Evolutionary conservation across 1,140 invertebrate genomes (phyloP).

Genomic region (Euura saliciscinereae): DNA sequence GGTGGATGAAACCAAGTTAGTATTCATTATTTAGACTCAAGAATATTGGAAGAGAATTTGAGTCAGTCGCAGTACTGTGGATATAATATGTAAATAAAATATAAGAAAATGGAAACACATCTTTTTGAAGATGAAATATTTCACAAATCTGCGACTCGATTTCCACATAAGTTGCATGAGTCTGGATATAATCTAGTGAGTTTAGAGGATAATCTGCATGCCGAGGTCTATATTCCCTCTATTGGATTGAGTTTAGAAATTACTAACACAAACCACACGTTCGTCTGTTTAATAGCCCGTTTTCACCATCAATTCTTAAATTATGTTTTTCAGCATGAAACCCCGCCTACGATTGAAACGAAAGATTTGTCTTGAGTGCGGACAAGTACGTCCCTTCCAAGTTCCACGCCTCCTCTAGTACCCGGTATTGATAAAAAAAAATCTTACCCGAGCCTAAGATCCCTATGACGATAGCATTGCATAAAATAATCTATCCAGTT

Average conservation of each 20-base stretch:
- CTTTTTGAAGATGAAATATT: neutral
- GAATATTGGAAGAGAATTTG: constrained; percentile 18
- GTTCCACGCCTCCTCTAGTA: neutral
- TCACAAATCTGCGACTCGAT: neutral
- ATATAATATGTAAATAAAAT: neutral
- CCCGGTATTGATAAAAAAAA: neutral
- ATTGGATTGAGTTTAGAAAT: too few species aligned
- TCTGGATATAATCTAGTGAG: neutral
- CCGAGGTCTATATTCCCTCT: too few species aligned
- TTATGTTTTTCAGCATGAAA: neutral
- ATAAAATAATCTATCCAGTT: neutral
- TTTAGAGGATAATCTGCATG: too few species aligned
- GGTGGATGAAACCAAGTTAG: constrained; percentile 91
- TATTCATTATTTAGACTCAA: constrained; percentile 50
- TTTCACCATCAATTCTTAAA: too few species aligned
- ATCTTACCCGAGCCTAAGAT: neutral
- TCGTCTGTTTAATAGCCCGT: too few species aligned
- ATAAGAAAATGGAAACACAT: neutral
- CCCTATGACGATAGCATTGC: neutral
- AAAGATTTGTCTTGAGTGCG: neutral
- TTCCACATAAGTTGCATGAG: neutral
- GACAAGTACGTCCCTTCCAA: neutral
- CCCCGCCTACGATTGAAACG: neutral
- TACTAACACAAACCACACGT: too few species aligned
- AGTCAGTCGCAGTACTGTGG: neutral